phyloP scores from a whole-genome alignment of 1,140 invertebrate genomes.

The Phortica variegata region DNA sequence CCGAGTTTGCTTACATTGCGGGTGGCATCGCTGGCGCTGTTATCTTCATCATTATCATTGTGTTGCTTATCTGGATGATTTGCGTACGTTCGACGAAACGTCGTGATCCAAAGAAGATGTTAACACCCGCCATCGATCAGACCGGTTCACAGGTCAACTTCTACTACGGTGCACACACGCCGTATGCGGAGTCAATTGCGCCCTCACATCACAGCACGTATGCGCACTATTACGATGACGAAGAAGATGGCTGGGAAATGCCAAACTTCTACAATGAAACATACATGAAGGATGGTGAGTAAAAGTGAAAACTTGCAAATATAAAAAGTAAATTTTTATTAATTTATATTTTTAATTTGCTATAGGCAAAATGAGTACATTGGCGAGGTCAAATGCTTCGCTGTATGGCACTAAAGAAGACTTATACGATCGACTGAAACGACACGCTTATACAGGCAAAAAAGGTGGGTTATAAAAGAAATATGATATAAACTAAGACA shows the following conservation, averaged over 20 bases:
- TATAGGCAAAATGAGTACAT: conserved; percentile 78
- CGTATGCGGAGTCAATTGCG: conserved; percentile 91
- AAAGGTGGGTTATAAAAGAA: conserved; percentile 70
- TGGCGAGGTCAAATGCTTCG: conserved; percentile 88
- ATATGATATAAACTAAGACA: not conserved
- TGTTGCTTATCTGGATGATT: conserved; percentile 95
- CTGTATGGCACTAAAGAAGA: conserved; percentile 95
- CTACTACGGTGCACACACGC: conserved; percentile 87
- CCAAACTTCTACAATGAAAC: conserved; percentile 97
- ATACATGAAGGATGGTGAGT: conserved; percentile 89
- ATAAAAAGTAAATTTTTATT: not conserved
- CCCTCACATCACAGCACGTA: conserved; percentile 94
- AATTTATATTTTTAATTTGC: conserved; percentile 4
- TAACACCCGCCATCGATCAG: conserved; percentile 81
- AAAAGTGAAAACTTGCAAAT: not conserved
- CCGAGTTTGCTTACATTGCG: conserved; percentile 91
- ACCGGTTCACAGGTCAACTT: conserved; percentile 93
- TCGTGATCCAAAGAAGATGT: conserved; percentile 84
- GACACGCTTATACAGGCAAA: conserved; percentile 93
- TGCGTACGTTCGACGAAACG: conserved; percentile 82
- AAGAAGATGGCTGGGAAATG: conserved; percentile 96
- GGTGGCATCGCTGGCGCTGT: conserved; percentile 89
- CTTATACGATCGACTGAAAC: conserved; percentile 90
- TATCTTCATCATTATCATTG: conserved; percentile 87
- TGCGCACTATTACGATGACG: conserved; percentile 92